These are phyloP conservation scores for Tadarida brasiliensis DNA, from an alignment of 2,797 vertebrate genomes.

Conservation along the genomic window DNA sequence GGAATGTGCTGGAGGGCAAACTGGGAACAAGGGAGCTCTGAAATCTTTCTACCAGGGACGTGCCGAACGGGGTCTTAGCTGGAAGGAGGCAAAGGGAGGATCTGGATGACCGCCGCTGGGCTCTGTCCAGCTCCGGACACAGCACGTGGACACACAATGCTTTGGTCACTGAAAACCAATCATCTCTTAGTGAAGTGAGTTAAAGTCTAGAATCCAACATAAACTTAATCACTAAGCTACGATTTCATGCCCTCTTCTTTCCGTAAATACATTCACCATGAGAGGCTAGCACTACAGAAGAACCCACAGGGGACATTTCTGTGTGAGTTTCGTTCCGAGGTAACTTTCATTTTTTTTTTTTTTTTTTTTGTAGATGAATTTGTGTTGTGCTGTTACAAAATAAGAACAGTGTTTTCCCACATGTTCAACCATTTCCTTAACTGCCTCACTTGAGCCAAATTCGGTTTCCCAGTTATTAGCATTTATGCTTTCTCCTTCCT, in stretches of 20 bases:
- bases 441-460: conserved; percentile 30
- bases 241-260: not conserved
- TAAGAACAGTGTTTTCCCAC: not conserved
- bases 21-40: not conserved
- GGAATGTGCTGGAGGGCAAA: not conserved
- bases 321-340: not conserved
- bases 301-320: not conserved
- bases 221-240: not conserved
- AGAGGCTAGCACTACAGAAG: not conserved
- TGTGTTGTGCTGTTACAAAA: not conserved
- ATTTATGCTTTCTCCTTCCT: not conserved
- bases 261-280: not conserved
- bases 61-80: not conserved
- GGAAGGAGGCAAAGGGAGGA: not conserved
- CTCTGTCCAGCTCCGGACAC: not conserved
- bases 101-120: not conserved
- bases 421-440: not conserved
- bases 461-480: not conserved
- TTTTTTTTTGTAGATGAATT: not conserved
- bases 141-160: not conserved
- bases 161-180: not conserved
- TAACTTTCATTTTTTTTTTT: not conserved
- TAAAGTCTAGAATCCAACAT: not conserved
- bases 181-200: not conserved
- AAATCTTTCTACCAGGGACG: fast-evolving